Conservation (phyloP, 2,113 vertebrate genomes). For the Etheostoma spectabile region DNA sequence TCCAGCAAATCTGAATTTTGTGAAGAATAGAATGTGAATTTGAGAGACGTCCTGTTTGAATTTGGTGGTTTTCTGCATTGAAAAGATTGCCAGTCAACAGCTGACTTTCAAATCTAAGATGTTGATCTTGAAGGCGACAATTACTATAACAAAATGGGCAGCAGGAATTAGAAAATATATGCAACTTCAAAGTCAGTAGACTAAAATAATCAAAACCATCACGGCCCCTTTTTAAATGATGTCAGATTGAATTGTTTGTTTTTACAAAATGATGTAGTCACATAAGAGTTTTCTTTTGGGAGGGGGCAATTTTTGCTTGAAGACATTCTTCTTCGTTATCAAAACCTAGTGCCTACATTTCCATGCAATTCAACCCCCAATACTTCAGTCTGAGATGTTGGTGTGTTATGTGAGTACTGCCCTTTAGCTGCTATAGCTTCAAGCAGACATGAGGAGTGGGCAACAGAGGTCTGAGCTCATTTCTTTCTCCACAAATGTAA, state of each 20-base stretch:
- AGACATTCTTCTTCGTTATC: background rate
- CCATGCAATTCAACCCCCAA: background rate
- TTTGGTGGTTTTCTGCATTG: constrained; percentile 13
- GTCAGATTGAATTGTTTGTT: background rate
- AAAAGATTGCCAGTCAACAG: constrained; percentile 17
- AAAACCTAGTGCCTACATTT: background rate
- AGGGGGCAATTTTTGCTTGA: too few relatives aligned
- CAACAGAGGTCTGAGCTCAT: background rate
- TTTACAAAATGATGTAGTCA: background rate
- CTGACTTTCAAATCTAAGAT: background rate
- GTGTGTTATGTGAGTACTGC: background rate
- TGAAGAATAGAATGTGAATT: background rate
- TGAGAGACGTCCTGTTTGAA: constrained; percentile 18
- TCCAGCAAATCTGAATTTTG: constrained; percentile 6
- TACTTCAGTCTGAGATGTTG: background rate
- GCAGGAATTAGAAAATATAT: background rate
- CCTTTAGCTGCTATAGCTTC: background rate
- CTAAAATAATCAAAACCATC: background rate
- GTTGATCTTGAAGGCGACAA: background rate
- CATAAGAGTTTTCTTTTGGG: background rate
- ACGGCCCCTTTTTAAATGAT: background rate
- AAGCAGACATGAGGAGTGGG: background rate
- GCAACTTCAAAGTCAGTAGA: too few relatives aligned
- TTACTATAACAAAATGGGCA: background rate
- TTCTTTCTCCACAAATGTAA: background rate